Percentiles rank a stretch among this genome's conserved stretches.
Conservation (phyloP, 2,797 vertebrate species). For the Muraenolepis orangiensis region DNA sequence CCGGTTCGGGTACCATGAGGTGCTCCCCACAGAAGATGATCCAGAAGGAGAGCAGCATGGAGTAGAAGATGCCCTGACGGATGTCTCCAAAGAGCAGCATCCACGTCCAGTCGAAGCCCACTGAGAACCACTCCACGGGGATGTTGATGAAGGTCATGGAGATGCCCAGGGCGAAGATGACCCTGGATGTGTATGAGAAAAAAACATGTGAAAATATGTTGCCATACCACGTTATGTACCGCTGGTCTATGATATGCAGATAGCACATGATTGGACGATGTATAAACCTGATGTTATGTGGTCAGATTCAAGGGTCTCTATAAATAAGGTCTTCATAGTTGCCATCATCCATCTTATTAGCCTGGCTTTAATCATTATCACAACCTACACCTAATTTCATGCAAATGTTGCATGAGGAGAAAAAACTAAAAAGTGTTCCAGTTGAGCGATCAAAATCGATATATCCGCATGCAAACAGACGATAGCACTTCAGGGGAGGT, state of each 20-base stretch:
- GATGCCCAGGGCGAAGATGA: constrained; percentile 94
- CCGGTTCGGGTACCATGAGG: constrained; percentile 84
- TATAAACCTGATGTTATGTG: neutral
- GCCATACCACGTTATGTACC: neutral
- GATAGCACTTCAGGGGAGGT: neutral
- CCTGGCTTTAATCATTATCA: neutral
- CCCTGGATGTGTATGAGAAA: constrained; percentile 67
- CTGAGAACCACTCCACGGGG: constrained; percentile 97
- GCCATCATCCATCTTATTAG: neutral
- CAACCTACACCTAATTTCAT: neutral
- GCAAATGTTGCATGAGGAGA: neutral
- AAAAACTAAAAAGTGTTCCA: neutral
- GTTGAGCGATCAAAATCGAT: neutral
- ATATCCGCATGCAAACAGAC: neutral
- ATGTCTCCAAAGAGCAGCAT: constrained; percentile 97
- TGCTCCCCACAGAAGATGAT: constrained; percentile 99
- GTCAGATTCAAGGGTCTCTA: neutral
- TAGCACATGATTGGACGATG: no score
- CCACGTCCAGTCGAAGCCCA: constrained; percentile 98
- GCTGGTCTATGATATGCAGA: no score
- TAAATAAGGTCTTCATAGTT: neutral
- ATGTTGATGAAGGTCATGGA: constrained; percentile 99
- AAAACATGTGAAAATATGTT: neutral
- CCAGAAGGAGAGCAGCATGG: constrained; percentile 97
- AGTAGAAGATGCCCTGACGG: constrained; percentile 96